A percentile compares a stretch with the other conserved stretches of the same genome.
phyloP scores from a whole-genome alignment of 1,140 invertebrate genomes.

The Chionoecetes opilio region DNA sequence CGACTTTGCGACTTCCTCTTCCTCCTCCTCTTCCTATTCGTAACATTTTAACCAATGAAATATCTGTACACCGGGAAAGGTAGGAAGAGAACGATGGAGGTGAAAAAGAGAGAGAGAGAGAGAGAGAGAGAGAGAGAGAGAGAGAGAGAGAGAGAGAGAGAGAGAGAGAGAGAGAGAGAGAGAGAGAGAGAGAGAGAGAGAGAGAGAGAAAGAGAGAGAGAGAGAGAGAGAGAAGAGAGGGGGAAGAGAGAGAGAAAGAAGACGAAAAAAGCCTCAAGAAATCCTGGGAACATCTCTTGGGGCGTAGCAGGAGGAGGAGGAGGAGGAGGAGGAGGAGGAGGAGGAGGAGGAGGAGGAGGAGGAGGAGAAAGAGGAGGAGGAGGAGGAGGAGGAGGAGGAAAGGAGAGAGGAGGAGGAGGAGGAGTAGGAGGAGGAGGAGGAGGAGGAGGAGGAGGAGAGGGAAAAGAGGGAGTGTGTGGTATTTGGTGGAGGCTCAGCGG shows the following conservation, averaged over 20 bases:
- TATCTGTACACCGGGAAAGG: neutral
- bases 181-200: too few relatives aligned
- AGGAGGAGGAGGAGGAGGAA: neutral
- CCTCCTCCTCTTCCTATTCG: neutral
- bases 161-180: too few relatives aligned
- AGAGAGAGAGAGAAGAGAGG: neutral
- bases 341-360: neutral
- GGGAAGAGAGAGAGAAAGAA: neutral
- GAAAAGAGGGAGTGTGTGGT: slow-evolving; percentile 36
- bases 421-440: neutral
- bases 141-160: neutral
- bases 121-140: too few relatives aligned
- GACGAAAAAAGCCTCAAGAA: neutral
- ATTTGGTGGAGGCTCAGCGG: slow-evolving; percentile 50
- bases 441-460: too few relatives aligned
- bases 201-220: too few relatives aligned
- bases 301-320: neutral
- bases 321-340: neutral
- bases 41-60: neutral
- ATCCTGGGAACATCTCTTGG: slow-evolving; percentile 33
- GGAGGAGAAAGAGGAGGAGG: neutral
- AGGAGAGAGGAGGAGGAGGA: neutral
- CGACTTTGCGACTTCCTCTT: neutral
- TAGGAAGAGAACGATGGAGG: too few relatives aligned
- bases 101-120: too few relatives aligned